These are phyloP conservation scores for Zapus hudsonius DNA, from an alignment of 2,113 vertebrate genomes.

Conservation along the genomic window DNA sequence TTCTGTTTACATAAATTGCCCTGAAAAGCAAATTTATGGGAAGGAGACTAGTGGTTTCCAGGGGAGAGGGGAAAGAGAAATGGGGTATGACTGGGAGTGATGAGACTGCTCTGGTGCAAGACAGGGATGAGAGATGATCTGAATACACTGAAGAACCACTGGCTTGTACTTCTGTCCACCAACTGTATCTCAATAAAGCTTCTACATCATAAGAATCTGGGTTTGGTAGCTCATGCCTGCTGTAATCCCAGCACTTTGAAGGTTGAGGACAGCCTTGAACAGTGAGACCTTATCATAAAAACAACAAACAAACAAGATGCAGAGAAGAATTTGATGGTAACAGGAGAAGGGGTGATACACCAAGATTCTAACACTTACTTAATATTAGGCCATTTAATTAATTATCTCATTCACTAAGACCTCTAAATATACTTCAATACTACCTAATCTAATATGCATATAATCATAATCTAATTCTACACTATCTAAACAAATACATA, in stretches of 20 bases:
- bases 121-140: background rate
- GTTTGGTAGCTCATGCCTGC: too few relatives aligned
- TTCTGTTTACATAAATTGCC: background rate
- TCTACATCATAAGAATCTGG: background rate
- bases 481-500: background rate
- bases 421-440: background rate
- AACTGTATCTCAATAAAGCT: background rate
- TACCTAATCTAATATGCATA: background rate
- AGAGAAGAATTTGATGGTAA: background rate
- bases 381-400: background rate
- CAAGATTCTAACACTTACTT: slow-evolving; percentile 36
- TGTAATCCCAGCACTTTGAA: too few relatives aligned
- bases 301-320: background rate
- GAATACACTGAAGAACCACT: background rate
- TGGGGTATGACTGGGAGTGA: background rate
- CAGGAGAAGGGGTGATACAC: background rate
- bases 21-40: background rate
- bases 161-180: background rate
- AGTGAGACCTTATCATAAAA: background rate
- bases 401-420: background rate
- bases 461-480: background rate
- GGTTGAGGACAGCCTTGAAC: too few relatives aligned
- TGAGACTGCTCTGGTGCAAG: background rate
- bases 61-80: background rate
- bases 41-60: background rate